phyloP scores from a whole-genome alignment of 1,140 invertebrate genomes.

The Eriosoma lanigerum region DNA sequence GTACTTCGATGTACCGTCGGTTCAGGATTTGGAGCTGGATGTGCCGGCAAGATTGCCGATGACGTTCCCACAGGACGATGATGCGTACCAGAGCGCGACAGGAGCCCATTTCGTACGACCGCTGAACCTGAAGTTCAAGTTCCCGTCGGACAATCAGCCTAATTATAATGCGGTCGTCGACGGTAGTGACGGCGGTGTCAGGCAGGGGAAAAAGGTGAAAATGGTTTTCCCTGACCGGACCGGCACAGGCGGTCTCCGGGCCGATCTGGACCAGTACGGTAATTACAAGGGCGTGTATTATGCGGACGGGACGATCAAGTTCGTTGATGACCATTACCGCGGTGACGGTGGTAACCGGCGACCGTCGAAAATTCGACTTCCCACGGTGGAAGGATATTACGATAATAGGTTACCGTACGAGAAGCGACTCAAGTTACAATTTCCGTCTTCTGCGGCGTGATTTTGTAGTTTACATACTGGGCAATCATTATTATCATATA shows the following conservation, averaged over 20 bases:
- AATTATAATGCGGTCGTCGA: too few species aligned
- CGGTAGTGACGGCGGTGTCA: not conserved
- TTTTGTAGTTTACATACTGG: too few species aligned
- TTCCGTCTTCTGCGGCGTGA: not conserved
- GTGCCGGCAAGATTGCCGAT: not conserved
- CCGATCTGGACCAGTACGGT: slow-evolving; percentile 54
- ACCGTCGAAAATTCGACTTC: slow-evolving; percentile 1
- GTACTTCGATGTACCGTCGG: slow-evolving; percentile 22
- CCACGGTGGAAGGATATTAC: not conserved
- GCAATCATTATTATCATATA: too few species aligned
- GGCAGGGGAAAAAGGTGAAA: not conserved
- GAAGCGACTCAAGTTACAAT: not conserved
- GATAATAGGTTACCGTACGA: slow-evolving; percentile 10
- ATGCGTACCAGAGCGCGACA: not conserved
- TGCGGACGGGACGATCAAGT: slow-evolving; percentile 8
- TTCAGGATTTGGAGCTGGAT: not conserved
- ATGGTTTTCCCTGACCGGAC: slow-evolving; percentile 57
- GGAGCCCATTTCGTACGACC: too few species aligned
- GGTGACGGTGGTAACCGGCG: not conserved
- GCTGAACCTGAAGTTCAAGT: not conserved
- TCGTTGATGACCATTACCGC: not conserved
- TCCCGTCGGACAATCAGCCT: slow-evolving; percentile 16
- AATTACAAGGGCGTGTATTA: slow-evolving; percentile 51
- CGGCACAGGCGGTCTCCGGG: slow-evolving; percentile 55
- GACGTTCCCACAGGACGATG: not conserved